Evolutionary conservation across 2,113 vertebrate species (phyloP), one percentile per base, ranked within the genome.

Genomic region (Apteryx owenii): DNA sequence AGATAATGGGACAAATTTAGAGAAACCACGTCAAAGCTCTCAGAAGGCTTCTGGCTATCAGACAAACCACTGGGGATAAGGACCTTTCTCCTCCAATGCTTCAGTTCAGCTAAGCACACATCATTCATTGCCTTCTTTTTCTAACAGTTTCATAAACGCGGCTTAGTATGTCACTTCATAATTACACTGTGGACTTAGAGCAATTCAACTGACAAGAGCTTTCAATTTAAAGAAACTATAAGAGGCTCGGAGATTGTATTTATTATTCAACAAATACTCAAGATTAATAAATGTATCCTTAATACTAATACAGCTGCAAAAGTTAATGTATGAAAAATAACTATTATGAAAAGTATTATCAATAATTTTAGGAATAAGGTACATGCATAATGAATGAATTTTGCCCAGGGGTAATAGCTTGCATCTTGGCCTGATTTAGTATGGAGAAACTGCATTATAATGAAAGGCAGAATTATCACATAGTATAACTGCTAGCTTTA

Each of bases 261-360:
- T 97, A 95, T 97, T 97, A 98, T 96, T 97, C 95, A 97, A 94
- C 71, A 97, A 97, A 97, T 95, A 96, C 92, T 97, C 88, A 89
- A 98, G 97, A 98, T 98, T 99, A 98, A 98, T 98, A 98, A 98
- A 98, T 90, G 96, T 98, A 98, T 98, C 86, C 97, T 98, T 99
- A 98, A 98, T 98, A 96, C 95, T 98, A 98, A 99, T 97, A 98
- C 90, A 97, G 97, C 98, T 96, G 98, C 97, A 98, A 98, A 98
- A 99, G 98, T 98, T 98, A 99, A 99, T 98, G 97, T 98, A 98
- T 98, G 98, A 99, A 98, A 99, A 99, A 98, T 98, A 98, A 98
- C 98, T 98, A 95, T 98, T 99, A 98, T 98, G 96, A 98, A 98
- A 98, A 98, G 95, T 96, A 98, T 99, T 99, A 99, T 98, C 98